Evolutionary conservation across 2,888 invertebrate genomes (phyloP).

Genomic region (Drosophila meridiana): DNA sequence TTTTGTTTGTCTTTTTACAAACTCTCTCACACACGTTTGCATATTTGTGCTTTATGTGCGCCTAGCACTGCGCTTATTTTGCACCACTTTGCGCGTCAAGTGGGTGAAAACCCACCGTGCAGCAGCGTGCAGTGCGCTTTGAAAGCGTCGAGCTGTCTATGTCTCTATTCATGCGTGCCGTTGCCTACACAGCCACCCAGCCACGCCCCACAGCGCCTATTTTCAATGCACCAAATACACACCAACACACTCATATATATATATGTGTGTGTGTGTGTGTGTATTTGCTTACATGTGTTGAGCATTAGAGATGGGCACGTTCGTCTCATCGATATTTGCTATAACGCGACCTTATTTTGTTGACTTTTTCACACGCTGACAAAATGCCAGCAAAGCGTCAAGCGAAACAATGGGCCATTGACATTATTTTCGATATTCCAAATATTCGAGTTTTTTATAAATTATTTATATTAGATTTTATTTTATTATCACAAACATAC

Average conservation of each 20-base stretch:
- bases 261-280: background rate
- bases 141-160: constrained; percentile 63
- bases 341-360: constrained; percentile 30
- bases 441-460: constrained; percentile 26
- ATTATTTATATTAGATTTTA: background rate
- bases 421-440: constrained; percentile 28
- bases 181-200: constrained; percentile 13
- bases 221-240: constrained; percentile 37
- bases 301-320: constrained; percentile 57
- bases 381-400: constrained; percentile 8
- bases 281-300: constrained; percentile 7
- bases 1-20: constrained; percentile 66
- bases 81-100: constrained; percentile 77
- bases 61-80: constrained; percentile 65
- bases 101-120: constrained; percentile 71
- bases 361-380: constrained; percentile 35
- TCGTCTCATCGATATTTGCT: constrained; percentile 50
- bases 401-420: constrained; percentile 26
- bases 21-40: constrained; percentile 26
- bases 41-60: constrained; percentile 46
- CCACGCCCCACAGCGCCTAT: constrained; percentile 33
- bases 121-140: constrained; percentile 54
- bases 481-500: background rate
- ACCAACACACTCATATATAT: background rate
- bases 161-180: constrained; percentile 57